A percentile compares a stretch with the other conserved stretches of the same genome.
Evolutionary conservation across 2,888 invertebrate genomes (phyloP).

Genomic region (Tetrapedia diversipes): DNA sequence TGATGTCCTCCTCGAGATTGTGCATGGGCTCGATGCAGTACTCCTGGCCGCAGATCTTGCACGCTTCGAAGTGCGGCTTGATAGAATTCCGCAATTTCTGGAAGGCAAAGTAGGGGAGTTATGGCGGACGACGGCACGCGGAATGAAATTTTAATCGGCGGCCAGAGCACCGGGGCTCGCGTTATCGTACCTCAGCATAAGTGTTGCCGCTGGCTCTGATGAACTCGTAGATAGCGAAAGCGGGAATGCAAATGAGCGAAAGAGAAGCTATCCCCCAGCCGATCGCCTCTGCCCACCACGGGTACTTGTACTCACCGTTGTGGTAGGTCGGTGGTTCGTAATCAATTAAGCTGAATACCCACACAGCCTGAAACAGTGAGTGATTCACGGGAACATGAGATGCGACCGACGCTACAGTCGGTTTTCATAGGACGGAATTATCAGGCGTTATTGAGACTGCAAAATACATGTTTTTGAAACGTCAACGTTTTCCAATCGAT

Average conservation of each 20-base stretch:
- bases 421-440: background rate
- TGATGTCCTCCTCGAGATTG: constrained; percentile 85
- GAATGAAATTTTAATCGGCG: constrained; percentile 7
- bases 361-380: constrained; percentile 86
- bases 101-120: constrained; percentile 1
- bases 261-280: constrained; percentile 94
- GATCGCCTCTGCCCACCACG: constrained; percentile 92
- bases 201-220: constrained; percentile 88
- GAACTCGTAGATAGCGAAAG: constrained; percentile 90
- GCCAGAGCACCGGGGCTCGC: background rate
- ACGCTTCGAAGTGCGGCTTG: constrained; percentile 90
- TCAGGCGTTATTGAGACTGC: background rate
- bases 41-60: constrained; percentile 89
- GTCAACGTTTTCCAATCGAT: no score
- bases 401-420: background rate
- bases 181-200: constrained; percentile 87
- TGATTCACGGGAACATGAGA: constrained; percentile 27
- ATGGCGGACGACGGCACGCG: background rate
- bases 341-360: constrained; percentile 94
- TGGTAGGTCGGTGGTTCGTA: constrained; percentile 94
- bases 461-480: no score
- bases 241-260: constrained; percentile 93
- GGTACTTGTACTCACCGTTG: constrained; percentile 91
- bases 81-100: constrained; percentile 91
- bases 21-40: constrained; percentile 85